These are phyloP conservation scores for Lepidochrysops patricia DNA, from an alignment of 2,888 invertebrate species.

Conservation along the genomic window DNA sequence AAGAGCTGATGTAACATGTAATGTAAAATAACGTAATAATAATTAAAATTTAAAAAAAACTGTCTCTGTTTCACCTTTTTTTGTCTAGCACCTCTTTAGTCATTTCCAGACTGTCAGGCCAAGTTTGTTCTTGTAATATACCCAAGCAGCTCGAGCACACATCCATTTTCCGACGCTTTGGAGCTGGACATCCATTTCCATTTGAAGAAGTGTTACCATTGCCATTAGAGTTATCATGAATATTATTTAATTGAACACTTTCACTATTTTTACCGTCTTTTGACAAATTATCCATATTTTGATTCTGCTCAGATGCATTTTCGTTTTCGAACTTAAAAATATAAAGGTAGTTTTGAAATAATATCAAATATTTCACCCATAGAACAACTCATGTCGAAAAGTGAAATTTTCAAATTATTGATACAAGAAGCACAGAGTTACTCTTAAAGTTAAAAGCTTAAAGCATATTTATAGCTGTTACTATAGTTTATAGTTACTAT, in stretches of 20 bases:
- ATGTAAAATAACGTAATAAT: neutral
- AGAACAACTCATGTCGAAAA: too few species aligned
- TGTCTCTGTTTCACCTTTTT: constrained; percentile 45
- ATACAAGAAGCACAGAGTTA: too few species aligned
- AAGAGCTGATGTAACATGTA: too few species aligned
- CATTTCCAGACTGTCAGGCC: constrained; percentile 66
- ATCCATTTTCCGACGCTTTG: constrained; percentile 62
- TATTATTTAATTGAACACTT: constrained; percentile 20
- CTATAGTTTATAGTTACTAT: too few species aligned
- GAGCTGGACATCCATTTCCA: constrained; percentile 27
- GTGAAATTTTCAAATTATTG: too few species aligned
- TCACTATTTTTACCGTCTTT: constrained; percentile 17
- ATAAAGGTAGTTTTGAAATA: neutral
- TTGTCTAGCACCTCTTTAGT: constrained; percentile 69
- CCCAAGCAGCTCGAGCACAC: constrained; percentile 83
- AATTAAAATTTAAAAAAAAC: too few species aligned
- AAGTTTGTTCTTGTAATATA: constrained; percentile 76
- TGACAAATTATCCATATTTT: constrained; percentile 9
- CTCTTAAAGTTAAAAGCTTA: too few species aligned
- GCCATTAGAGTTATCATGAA: constrained; percentile 10
- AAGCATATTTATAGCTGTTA: too few species aligned
- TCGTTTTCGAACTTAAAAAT: constrained; percentile 7
- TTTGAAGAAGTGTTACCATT: neutral
- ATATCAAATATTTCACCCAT: too few species aligned
- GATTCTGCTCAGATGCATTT: constrained; percentile 3